Evolutionary conservation across 1,140 invertebrate genomes (phyloP).

Genomic region (Drosophila lini): DNA sequence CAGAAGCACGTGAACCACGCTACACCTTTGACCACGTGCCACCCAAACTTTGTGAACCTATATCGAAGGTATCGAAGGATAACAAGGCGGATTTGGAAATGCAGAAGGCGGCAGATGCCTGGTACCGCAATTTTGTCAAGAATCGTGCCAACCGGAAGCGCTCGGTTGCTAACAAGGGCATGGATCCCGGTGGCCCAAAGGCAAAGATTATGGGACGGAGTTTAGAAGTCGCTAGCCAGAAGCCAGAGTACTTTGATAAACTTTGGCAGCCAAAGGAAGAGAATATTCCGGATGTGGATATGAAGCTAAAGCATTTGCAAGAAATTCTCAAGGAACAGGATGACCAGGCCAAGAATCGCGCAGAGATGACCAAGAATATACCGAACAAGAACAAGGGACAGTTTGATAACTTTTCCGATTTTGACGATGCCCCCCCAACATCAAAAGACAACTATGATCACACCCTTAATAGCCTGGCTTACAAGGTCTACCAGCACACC

Average conservation of each 20-base stretch:
- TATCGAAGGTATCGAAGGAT: background rate
- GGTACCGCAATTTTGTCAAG: background rate
- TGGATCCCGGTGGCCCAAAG: background rate
- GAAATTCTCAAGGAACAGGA: constrained; percentile 5
- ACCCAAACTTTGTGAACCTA: too few species aligned
- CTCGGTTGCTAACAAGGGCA: background rate
- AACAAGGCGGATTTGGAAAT: background rate
- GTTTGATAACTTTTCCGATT: background rate
- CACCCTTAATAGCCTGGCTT: background rate
- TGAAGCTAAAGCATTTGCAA: constrained; percentile 1
- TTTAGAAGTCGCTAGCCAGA: background rate
- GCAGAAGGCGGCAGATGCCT: background rate
- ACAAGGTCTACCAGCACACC: too few species aligned
- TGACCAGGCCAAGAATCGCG: background rate
- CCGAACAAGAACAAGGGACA: background rate
- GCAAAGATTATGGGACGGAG: background rate
- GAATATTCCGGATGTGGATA: background rate
- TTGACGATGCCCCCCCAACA: background rate
- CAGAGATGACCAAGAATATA: background rate
- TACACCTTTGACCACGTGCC: background rate
- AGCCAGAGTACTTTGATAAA: background rate
- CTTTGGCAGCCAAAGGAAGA: background rate
- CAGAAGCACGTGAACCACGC: background rate
- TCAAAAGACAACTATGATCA: constrained; percentile 12
- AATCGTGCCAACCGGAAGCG: background rate